Base-by-base conservation (phyloP, 2,797 vertebrate genomes). In the Ctenopoma kingsleyae region DNA sequence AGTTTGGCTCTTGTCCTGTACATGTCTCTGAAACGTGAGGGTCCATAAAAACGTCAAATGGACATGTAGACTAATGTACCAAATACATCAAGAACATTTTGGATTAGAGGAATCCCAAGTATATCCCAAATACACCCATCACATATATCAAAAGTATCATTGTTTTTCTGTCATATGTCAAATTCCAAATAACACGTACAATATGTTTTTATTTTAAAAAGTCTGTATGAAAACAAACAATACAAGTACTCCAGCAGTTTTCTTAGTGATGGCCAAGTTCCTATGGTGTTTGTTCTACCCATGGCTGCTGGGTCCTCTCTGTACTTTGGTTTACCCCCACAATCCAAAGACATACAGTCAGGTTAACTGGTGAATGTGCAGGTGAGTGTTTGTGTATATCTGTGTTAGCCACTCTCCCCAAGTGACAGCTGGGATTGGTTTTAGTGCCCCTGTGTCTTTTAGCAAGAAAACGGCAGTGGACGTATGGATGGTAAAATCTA, bases 1-100 rank as follows among this genome's bases (percentile, higher is more conserved):
- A 81, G 69, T 85, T 74, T 88, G 81, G 80, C 80, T 74, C 35
- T n/a, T 1, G 44, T 71, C 67, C 58, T 65, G 35, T 30, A 12
- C 41, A 52, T 73, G 71, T 68, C 54, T 74, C 48, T 78, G 55
- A 83, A 85, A 84, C 10, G 57, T 78, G 74, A 78, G 49, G 32
- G 5, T 69, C 48, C 41, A 46, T 27, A 41, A 74, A 78, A 56
- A 72, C 54, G 27, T 82, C 66, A 70, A 47, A 40, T 51, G 36
- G 74, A 70, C 52, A 80, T 74, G 75, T 52, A 17, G 22, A 68
- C 15, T 5, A 51, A 38, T 13, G 3, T 38, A 5, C 22, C 38
- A 67, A 58, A 38, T 20, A 86, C 41, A 46, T 41, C 57, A 51
- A 62, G 67, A 72, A 86, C 58, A 81, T 85, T 80, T 85, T 51